Base-by-base conservation (phyloP, 2,797 vertebrate species). In the Heterohyrax brucei region DNA sequence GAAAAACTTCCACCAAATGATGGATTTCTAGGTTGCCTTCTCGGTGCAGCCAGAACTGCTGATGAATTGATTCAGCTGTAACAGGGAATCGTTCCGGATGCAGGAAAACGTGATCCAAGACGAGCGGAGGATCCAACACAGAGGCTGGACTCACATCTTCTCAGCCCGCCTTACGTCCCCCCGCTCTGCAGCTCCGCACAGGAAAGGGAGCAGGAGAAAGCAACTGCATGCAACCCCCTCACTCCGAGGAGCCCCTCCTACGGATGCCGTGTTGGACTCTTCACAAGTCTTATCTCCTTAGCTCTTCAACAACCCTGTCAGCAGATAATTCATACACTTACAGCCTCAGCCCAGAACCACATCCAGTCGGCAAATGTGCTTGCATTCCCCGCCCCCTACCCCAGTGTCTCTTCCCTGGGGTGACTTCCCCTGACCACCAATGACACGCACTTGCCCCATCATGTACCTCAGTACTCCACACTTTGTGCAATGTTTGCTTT, bases 381-480 rank as follows among this genome's bases (percentile, higher is more conserved):
- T 7, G 44, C 30, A 2, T 12, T 24, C 10, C n/a, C 16, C 24
- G 39, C 39, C 39, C 3, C 39, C 39, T 39, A 39, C 39, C 56
- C 19, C 46, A 64, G 33, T n/a, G 10, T 50, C 30, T 88, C 26
- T 22, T 59, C 30, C 50, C 62, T 3, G 22, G 5, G 75, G 16
- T 13, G 22, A 19, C 44, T 50, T 73, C n/a, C n/a, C 10, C n/a
- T 13, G 9, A 50, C 22, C 14, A 22, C 62, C 50, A 33, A 0
- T 30, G 39, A 61, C 8, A 95, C 26, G 21, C 3, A 3, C 1
- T 24, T 21, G 9, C 3, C 70, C 30, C 46, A 30, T 64, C 50
- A 3, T 0, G 0, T 21, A 33, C 2, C 46, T 61, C 73, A 12
- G 26, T 1, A 28, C 19, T 56, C 78, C 50, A 1, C 18, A 39